Base-by-base conservation (phyloP, 1,140 invertebrate genomes). In the Cydia splendana region DNA sequence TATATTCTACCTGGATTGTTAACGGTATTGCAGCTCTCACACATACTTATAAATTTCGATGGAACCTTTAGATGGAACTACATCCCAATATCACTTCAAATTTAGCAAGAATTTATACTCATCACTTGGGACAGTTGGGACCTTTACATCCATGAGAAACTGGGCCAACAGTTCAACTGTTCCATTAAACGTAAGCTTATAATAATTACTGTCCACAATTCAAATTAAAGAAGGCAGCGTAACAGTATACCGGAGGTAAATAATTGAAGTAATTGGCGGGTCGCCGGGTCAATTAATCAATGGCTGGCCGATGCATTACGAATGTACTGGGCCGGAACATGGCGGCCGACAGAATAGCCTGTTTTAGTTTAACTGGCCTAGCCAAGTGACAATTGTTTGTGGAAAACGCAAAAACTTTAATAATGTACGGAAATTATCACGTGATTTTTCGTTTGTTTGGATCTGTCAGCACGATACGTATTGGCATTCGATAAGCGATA, bases 281-380 rank as follows among this genome's bases (percentile, higher is more conserved):
- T 91, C 89, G 88, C 87, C 82, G 84, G 91, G 88, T 91, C 89
- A 92, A 92, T 91, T 91, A 91, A 92, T 92, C 86, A 89, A 90
- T 82, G 85, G 87, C 85, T 84, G 88, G 18, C 57, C 83, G 82
- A 82, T 79, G 76, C 85, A 86, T 88, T 89, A 88, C 79, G 83
- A 87, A 89, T 91, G 88, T 85, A 88, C 86, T 84, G 79, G 81
- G 84, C 78, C 82, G 85, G 79, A 91, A 88, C 86, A 86, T 81
- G 79, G 81, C 74, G 81, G 79, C 57, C 20, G n/a, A 12, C 20
- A 62, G 57, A 62, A 62, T n/a, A 57, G 20, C 2, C 57, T 24
- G 51, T n/a, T 12, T 51, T 53, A 18, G n/a, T 18, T n/a, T 53
- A 12, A 18, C 12, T 10, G 13, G 45, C 42, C 12, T 45, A 45